Conservation (phyloP, 2,888 invertebrate genomes). For the Craniophora ligustri region DNA sequence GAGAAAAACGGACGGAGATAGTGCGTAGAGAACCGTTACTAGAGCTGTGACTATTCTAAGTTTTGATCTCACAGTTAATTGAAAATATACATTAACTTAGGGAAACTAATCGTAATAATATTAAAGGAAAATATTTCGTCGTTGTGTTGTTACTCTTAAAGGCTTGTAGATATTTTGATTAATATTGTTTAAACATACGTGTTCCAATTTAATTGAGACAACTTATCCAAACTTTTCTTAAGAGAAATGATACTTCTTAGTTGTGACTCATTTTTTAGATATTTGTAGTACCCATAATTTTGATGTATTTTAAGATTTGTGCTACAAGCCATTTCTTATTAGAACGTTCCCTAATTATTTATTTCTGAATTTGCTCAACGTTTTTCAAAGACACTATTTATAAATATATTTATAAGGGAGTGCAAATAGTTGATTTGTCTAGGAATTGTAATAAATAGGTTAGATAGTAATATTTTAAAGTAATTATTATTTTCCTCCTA, state of each 20-base stretch:
- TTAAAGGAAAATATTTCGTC: conserved; percentile 30
- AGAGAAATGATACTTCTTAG: conserved; percentile 39
- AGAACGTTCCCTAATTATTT: conserved; percentile 49
- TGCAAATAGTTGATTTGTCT: conserved; percentile 57
- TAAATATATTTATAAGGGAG: conserved; percentile 52
- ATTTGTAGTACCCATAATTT: conserved; percentile 45
- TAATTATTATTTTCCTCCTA: conserved; percentile 55
- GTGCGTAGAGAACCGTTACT: conserved; percentile 49
- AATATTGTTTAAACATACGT: conserved; percentile 30
- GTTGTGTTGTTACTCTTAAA: conserved; percentile 22
- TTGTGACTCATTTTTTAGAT: conserved; percentile 48
- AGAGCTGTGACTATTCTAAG: conserved; percentile 59
- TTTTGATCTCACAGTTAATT: conserved; percentile 48
- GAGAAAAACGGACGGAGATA: conserved; percentile 26
- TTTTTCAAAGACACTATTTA: conserved; percentile 62
- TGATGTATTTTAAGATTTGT: conserved; percentile 49
- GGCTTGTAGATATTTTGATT: conserved; percentile 39
- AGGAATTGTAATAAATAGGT: conserved; percentile 65
- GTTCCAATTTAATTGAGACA: conserved; percentile 34
- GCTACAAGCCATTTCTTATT: conserved; percentile 52
- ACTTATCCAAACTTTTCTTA: conserved; percentile 25
- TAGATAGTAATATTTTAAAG: conserved; percentile 53
- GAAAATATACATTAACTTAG: conserved; percentile 43
- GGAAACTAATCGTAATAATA: conserved; percentile 24
- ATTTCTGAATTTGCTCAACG: conserved; percentile 77